Percentiles rank a stretch among this genome's conserved stretches.
phyloP scores from a whole-genome alignment of 2,797 vertebrate genomes.

The Artibeus lituratus region DNA sequence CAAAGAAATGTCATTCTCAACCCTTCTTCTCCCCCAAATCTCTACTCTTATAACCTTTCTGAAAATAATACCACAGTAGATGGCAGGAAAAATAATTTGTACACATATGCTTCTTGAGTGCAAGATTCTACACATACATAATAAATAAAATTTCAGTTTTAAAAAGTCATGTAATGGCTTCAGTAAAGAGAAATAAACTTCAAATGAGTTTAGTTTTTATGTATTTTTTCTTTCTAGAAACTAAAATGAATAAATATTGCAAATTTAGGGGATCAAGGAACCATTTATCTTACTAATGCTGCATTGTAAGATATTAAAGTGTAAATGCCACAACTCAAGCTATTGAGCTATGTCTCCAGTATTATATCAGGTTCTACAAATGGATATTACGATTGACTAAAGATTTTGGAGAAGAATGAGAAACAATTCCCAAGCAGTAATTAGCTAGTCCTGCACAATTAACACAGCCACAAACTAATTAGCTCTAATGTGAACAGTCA shows the following conservation, averaged over 20 bases:
- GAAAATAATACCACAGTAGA: constrained; percentile 8
- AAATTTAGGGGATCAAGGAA: background rate
- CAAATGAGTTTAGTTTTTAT: background rate
- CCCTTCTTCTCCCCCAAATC: background rate
- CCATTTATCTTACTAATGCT: background rate
- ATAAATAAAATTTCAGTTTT: background rate
- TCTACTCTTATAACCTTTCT: constrained; percentile 4
- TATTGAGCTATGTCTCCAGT: background rate
- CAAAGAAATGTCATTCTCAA: background rate
- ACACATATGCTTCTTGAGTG: constrained; percentile 23
- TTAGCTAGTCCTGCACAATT: background rate
- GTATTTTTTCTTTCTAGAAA: background rate
- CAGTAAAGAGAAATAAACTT: background rate
- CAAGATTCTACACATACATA: background rate
- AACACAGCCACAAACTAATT: constrained; percentile 33
- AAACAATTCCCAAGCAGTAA: constrained; percentile 13
- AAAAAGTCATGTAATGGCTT: background rate
- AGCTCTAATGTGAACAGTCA: constrained; percentile 17
- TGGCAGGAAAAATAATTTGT: constrained; percentile 51
- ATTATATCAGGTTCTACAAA: background rate
- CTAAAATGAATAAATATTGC: background rate
- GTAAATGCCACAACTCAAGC: background rate
- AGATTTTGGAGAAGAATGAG: background rate
- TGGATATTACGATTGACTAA: background rate
- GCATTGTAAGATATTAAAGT: background rate